Conservation (phyloP, 1,140 invertebrate genomes). For the Pemphigus obesinymphae region DNA sequence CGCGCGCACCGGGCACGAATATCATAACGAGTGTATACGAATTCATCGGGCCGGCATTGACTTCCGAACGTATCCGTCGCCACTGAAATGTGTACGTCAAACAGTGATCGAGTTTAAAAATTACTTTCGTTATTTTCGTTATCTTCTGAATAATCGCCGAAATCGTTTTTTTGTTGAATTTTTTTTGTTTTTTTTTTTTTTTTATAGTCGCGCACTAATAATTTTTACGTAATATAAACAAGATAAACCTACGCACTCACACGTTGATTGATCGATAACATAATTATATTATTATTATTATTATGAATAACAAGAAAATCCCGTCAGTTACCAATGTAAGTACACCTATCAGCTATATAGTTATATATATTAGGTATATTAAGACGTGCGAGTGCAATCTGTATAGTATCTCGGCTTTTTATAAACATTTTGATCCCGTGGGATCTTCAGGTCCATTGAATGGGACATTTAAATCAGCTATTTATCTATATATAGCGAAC, state of each 20-base stretch:
- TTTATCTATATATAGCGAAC: too few species aligned
- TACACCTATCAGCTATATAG: not conserved
- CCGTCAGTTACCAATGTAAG: constrained; percentile 21
- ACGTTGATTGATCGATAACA: not conserved
- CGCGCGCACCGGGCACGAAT: not conserved
- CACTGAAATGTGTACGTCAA: not conserved
- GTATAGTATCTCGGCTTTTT: too few species aligned
- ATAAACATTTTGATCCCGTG: too few species aligned
- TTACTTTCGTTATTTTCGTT: too few species aligned
- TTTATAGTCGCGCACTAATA: not conserved
- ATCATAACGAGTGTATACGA: not conserved
- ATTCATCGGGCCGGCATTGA: not conserved
- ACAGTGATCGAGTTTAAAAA: not conserved
- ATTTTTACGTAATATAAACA: not conserved
- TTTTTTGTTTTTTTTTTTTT: not conserved
- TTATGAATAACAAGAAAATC: constrained; percentile 17
- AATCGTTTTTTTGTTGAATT: not conserved
- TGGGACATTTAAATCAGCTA: too few species aligned
- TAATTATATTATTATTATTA: not conserved
- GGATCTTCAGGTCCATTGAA: too few species aligned
- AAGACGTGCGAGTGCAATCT: too few species aligned
- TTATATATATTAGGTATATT: too few species aligned
- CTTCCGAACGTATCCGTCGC: not conserved
- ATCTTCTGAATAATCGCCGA: not conserved
- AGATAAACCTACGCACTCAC: not conserved